A percentile compares a stretch with the other conserved stretches of the same genome.
phyloP scores from a whole-genome alignment of 1,140 invertebrate species.

The Myzus persicae region DNA sequence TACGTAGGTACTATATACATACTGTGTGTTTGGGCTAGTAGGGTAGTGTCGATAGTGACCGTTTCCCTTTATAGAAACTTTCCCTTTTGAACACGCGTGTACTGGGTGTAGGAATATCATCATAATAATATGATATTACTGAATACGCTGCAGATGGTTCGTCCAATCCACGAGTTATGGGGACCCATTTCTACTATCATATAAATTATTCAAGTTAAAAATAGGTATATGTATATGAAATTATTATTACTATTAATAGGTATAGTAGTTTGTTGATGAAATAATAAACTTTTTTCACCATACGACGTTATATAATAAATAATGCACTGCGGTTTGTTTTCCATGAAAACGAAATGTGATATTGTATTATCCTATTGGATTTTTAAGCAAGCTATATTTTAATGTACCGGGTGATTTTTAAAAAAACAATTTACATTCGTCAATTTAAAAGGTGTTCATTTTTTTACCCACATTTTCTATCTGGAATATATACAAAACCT shows the following conservation, averaged over 20 bases:
- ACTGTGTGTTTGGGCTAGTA: neutral
- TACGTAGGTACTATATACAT: neutral
- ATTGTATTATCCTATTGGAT: neutral
- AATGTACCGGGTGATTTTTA: neutral
- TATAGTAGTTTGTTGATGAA: neutral
- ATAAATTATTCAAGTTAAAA: neutral
- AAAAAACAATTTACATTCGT: neutral
- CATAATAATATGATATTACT: neutral
- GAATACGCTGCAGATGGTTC: neutral
- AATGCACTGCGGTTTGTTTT: neutral
- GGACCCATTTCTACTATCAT: neutral
- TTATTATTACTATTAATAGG: neutral
- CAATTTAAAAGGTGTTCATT: neutral
- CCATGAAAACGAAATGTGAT: neutral
- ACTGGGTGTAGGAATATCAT: neutral
- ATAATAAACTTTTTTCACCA: neutral
- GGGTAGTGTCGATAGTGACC: slow-evolving; percentile 10
- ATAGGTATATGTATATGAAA: neutral
- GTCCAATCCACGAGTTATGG: neutral
- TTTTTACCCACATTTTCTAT: neutral
- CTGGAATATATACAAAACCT: neutral
- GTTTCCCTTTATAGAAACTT: neutral
- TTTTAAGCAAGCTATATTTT: neutral
- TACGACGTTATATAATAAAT: neutral
- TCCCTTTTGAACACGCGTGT: neutral